phyloP scores from a whole-genome alignment of 37 sponge, comb jelly and placozoan genomes.

The Bolinopsis microptera region DNA sequence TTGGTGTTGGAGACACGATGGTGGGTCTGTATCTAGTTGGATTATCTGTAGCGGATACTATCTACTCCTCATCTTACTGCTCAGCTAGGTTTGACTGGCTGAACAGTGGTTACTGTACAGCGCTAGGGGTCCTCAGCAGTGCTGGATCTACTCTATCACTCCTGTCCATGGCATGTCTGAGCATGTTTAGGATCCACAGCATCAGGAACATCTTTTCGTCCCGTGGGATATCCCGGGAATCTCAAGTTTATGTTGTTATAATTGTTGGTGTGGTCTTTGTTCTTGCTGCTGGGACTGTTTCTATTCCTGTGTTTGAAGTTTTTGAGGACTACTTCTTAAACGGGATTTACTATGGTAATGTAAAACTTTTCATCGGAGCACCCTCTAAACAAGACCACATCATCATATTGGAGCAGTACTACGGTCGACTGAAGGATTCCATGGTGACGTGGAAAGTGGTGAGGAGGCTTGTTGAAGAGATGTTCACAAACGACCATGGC shows the following conservation, averaged over 20 bases:
- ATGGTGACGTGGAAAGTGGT: not conserved
- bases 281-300: not conserved
- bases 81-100: not conserved
- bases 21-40: not conserved
- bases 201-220: not conserved
- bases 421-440: not conserved
- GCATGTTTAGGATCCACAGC: not conserved
- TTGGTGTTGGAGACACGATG: not conserved
- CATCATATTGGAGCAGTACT: not conserved
- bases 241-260: not conserved
- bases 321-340: not conserved
- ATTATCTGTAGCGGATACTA: not conserved
- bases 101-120: not conserved
- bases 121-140: not conserved
- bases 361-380: not conserved
- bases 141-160: not conserved
- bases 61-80: not conserved
- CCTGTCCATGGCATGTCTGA: not conserved
- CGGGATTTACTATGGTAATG: not conserved
- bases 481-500: constrained; percentile 2
- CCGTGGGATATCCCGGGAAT: not conserved
- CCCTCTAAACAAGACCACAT: not conserved
- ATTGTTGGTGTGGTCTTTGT: not conserved
- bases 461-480: not conserved
- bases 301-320: not conserved